These are phyloP conservation scores for Tetrax tetrax DNA, from an alignment of 2,113 vertebrate genomes.

Conservation along the genomic window DNA sequence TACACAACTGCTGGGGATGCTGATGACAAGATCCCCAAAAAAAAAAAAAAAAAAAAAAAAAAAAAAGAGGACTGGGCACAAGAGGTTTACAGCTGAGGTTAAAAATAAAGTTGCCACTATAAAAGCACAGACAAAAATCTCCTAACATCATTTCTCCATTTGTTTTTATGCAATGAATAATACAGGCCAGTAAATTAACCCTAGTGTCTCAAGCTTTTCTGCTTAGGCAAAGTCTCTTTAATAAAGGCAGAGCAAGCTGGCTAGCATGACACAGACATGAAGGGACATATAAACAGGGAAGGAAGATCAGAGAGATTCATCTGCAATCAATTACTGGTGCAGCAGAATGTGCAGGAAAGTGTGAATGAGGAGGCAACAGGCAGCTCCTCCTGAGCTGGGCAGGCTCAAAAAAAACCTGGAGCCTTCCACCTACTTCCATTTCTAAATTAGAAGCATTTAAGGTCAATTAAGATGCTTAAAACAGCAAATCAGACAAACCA, in stretches of 20 bases:
- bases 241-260: background rate
- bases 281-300: background rate
- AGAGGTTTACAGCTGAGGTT: slow-evolving; percentile 12
- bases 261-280: background rate
- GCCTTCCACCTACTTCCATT: slow-evolving; percentile 38
- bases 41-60: too few species aligned
- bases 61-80: background rate
- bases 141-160: background rate
- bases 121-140: background rate
- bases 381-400: slow-evolving; percentile 14
- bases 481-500: slow-evolving; percentile 10
- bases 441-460: slow-evolving; percentile 58
- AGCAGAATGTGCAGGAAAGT: slow-evolving; percentile 9
- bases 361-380: background rate
- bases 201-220: background rate
- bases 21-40: background rate
- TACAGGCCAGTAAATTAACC: slow-evolving; percentile 28
- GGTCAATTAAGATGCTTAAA: slow-evolving; percentile 58
- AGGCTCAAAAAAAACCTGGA: background rate
- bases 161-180: slow-evolving; percentile 32
- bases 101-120: slow-evolving; percentile 31
- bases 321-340: background rate
- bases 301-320: background rate
- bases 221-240: background rate
- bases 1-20: background rate